Evolutionary conservation across 2,888 invertebrate species (phyloP), one percentile per base, ranked within the genome.

Genomic region (Linnaemya tessellans): DNA sequence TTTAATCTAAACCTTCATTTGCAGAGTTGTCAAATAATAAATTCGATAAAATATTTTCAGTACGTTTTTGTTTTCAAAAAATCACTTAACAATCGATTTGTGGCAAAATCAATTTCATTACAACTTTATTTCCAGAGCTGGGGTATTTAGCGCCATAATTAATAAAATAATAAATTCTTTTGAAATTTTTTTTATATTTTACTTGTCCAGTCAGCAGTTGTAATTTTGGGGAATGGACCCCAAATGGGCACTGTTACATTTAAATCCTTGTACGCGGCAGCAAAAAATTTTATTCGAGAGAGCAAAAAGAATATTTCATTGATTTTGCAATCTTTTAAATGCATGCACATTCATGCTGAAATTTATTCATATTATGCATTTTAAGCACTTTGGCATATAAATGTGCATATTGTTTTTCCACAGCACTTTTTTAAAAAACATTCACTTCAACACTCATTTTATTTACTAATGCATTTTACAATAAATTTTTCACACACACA

Each of bases 381-480:
- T 79, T 43, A 79, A 79, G 60, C 78, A 51, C 20, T 78, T 78
- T 70, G 25, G 49, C 60, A 68, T 51, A 70, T 62, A 60, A 68
- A 67, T 56, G 15, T 67, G n/a, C 3, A n/a, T 58, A 22, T n/a
- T 3, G 5, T 56, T 20, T 43, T 58, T 49, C 4, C 15, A 7
- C 10, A 10, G 10, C 15, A 9, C 38, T 35, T 65, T 56, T 58
- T 51, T 13, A 4, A 35, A 4, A 35, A 51, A 35, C 70, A 70
- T 79, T 62, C 79, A 79, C 70, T 79, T 71, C n/a, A 51, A 43
- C 64, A 74, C 60, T 43, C 30, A 35, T 49, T 22, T 71, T 30
- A 25, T 1, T 7, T 20, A 46, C 54, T 11, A 5, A 73, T 18
- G 30, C 25, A 51, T 65, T 35, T 73, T n/a, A 35, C 51, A 51